A percentile compares a stretch with the other conserved stretches of the same genome.
These are phyloP conservation scores for Caranx ignobilis DNA, from an alignment of 2,113 vertebrate species.

Conservation along the genomic window DNA sequence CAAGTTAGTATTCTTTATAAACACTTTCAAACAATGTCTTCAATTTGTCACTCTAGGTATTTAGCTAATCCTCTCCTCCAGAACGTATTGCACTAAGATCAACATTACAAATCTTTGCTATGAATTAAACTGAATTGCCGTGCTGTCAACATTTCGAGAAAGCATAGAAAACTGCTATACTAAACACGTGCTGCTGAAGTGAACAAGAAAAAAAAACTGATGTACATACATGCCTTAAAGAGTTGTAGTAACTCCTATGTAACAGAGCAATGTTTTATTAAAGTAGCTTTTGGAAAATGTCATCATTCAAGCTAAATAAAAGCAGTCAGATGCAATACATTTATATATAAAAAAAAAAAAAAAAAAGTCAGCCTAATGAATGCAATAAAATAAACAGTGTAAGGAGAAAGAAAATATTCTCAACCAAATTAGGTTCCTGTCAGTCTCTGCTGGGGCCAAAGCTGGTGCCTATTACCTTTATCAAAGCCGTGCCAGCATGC, in stretches of 20 bases:
- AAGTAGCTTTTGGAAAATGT: constrained; percentile 20
- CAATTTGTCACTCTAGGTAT: constrained; percentile 35
- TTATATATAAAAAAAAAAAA: constrained; percentile 36
- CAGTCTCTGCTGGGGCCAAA: constrained; percentile 15
- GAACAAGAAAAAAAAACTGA: neutral
- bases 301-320: constrained; percentile 2
- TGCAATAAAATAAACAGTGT: constrained; percentile 1
- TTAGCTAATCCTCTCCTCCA: constrained; percentile 24
- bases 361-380: constrained; percentile 13
- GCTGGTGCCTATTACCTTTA: neutral
- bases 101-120: constrained; percentile 25
- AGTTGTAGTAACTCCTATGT: neutral
- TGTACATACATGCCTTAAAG: neutral
- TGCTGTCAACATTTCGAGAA: neutral
- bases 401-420: constrained; percentile 25
- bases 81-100: constrained; percentile 44
- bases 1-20: constrained; percentile 51
- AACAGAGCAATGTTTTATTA: constrained; percentile 17
- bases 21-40: constrained; percentile 53
- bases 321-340: constrained; percentile 20
- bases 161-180: constrained; percentile 1
- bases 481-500: constrained; percentile 7
- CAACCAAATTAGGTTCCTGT: constrained; percentile 16
- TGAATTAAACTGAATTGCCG: constrained; percentile 41
- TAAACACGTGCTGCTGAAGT: neutral